Base-by-base conservation (phyloP, 2,113 vertebrate species). In the Stercorarius parasiticus region DNA sequence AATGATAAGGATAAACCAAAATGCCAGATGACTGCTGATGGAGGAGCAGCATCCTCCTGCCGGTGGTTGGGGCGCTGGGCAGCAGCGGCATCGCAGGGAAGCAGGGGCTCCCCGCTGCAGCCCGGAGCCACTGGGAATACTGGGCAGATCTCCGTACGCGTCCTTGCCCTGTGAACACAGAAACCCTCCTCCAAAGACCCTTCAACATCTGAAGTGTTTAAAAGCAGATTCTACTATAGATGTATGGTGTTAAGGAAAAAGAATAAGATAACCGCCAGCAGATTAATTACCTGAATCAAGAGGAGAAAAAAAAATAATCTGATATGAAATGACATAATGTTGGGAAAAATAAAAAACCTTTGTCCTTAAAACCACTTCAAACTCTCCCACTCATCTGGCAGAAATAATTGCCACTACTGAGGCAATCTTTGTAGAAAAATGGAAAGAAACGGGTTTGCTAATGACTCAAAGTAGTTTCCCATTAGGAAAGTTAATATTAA, bases 401-500 rank as follows among this genome's bases (percentile, higher is more conserved):
- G 49, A 72, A 56, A 11, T 19, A 90, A 96, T 88, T 94, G 52
- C 62, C 30, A 72, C 79, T 85, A 19, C n/a, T 26, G 72, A 36
- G 26, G 34, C 47, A 61, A 49, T 38, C 78, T 76, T 82, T 53
- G 52, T 40, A 90, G 49, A 19, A 90, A 93, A 90, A 77, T 22
- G 9, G 42, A 86, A 94, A 88, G 62, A 88, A 94, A 61, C 7
- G 32, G 30, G 27, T 90, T 88, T 95, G 70, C 74, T 93, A 86
- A 95, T 83, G 74, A 82, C 34, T 92, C 29, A 19, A 86, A 91
- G 45, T 53, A 62, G 38, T 59, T 78, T 90, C 43, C 34, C 30
- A 62, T 92, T 88, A 96, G 58, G 80, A 69, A 77, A 88, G 50
- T 76, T 96, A 85, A n/a, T 76, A 76, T 27, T 86, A 86, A 88